Base-by-base conservation (phyloP, 2,888 invertebrate genomes). In the Watsonalla binaria region DNA sequence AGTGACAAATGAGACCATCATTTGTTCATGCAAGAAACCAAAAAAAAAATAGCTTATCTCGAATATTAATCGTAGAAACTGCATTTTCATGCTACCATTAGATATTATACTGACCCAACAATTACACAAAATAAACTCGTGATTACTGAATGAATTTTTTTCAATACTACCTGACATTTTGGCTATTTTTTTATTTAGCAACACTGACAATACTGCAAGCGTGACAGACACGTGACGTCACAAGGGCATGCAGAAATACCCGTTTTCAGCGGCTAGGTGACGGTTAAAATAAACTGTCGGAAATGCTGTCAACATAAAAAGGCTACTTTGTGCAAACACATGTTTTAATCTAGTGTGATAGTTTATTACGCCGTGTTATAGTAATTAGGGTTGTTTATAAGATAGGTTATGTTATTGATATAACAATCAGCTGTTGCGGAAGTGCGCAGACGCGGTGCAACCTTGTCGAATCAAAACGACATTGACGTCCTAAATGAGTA, bases 221-320 rank as follows among this genome's bases (percentile, higher is more conserved):
- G 80, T 86, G 84, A 83, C 82, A 74, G 84, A 83, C 82, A 74
- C 61, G 68, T 80, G 81, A 86, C 89, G 86, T 88, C 84, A 88
- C 87, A 86, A 89, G 87, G 85, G 73, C 88, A 75, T 67, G 71
- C 85, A 80, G 79, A 89, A 88, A 88, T 90, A 86, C 75, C 63
- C 77, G 75, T 76, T 86, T 86, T 88, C 84, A 85, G 86, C 69
- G 69, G 84, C 82, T 83, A 86, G 86, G 85, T 88, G 89, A 90
- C 88, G 89, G 88, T 84, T 83, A 82, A 58, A 56, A 45, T 47
- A 48, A 45, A 46, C 33, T 33, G 42, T 37, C 35, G 46, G 45
- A 15, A 24, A 46, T 34, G 45, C 37, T 46, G 51, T 49, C 35
- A 51, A 14, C 13, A 13, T 33, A 49, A 35, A 49, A 35, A 49